Base-by-base conservation (phyloP, 1,140 invertebrate species). In the Yoshiicerus persimilis region DNA sequence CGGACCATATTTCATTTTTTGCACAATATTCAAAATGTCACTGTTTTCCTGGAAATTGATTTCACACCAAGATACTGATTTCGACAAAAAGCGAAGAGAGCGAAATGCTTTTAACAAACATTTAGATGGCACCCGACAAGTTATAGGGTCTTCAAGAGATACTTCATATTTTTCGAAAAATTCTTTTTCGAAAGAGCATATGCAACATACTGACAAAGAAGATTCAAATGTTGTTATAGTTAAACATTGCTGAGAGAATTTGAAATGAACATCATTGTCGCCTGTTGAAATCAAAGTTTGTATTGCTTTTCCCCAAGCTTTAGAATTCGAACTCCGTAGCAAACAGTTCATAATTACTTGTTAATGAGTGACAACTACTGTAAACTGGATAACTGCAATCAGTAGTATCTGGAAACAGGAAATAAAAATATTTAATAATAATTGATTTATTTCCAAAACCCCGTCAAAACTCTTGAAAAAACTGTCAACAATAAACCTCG, bases 81-180 rank as follows among this genome's bases (percentile, higher is more conserved):
- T 89, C 1, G 75, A 38, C 2, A 89, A 23, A 34, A 91, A 88
- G 10, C 66, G 39, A 27, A 86, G 36, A 5, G 90, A 88, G 23
- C 87, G 86, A 83, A 90, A 91, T 9, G 90, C 89, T 83, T 91
- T 91, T 39, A 91, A 34, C 5, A 91, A 36, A 47, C 88, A 86
- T 85, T 89, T 89, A 0, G 87, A 2, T 16, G 89, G 88, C n/a
- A 91, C 36, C 27, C 83, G 41, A 30, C 83, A 84, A 39, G 1
- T 39, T 3, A 39, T 39, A 39, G 13, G 2, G 13, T n/a, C n/a
- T n/a, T n/a, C 9, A 3, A 13, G 6, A 39, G 13, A 39, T 39
- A 39, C 1, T 39, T 4, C 16, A 39, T 32, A 89, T 88, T 39
- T 87, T 25, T 20, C 20, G 34, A 90, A 90, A 36, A 90, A 90